Conservation (phyloP, 1,140 invertebrate species). For the Copidosoma floridanum region DNA sequence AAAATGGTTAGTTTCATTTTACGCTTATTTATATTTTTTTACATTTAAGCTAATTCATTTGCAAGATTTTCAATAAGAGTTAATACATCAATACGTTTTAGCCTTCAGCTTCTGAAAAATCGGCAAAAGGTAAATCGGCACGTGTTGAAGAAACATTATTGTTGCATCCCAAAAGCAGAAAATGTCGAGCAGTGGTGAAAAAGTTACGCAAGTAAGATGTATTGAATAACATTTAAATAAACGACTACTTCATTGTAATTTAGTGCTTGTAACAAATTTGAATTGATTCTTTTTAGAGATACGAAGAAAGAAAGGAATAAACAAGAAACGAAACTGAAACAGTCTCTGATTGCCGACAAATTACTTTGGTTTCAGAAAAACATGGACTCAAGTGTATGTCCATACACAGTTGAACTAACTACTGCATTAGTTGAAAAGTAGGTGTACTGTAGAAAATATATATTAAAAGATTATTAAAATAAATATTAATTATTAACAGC, state of each 20-base stretch:
- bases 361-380: constrained; percentile 68
- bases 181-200: constrained; percentile 67
- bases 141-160: too few species aligned
- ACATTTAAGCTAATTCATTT: too few species aligned
- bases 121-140: too few species aligned
- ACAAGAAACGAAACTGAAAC: constrained; percentile 64
- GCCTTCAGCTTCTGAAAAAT: too few species aligned
- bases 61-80: too few species aligned
- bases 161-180: constrained; percentile 73
- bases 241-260: neutral
- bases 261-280: neutral
- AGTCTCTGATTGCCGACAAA: constrained; percentile 71
- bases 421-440: constrained; percentile 62
- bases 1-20: too few species aligned
- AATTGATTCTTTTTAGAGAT: constrained; percentile 6
- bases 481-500: neutral
- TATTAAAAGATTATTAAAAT: constrained; percentile 9
- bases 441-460: constrained; percentile 30
- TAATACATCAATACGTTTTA: too few species aligned
- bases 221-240: too few species aligned
- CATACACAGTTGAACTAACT: constrained; percentile 60
- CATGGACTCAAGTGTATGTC: constrained; percentile 56
- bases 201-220: constrained; percentile 64
- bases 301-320: constrained; percentile 64
- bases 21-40: too few species aligned